Conservation (phyloP, 2,797 vertebrate species). For the Enteromius paludinosus region DNA sequence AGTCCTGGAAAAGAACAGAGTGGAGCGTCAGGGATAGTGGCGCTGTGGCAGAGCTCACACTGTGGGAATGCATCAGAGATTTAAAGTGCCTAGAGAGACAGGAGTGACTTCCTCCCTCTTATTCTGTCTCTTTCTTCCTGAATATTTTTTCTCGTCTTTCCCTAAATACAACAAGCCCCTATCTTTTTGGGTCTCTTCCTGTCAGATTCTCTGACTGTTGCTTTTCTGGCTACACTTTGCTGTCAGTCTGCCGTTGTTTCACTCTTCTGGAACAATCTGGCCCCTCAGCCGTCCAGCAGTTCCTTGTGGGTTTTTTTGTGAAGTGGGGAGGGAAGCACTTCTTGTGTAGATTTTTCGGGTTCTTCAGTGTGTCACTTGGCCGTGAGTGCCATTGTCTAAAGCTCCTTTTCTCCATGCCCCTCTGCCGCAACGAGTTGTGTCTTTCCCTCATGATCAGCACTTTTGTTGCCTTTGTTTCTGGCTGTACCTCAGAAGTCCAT, state of each 20-base stretch:
- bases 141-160: not conserved
- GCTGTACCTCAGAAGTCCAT: constrained; percentile 99
- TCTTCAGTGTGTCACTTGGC: constrained; percentile 96
- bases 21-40: constrained; percentile 37
- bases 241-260: constrained; percentile 36
- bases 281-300: constrained; percentile 85
- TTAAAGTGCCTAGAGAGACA: constrained; percentile 43
- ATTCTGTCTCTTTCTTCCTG: constrained; percentile 11
- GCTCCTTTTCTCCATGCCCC: constrained; percentile 86
- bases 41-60: constrained; percentile 30
- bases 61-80: constrained; percentile 50
- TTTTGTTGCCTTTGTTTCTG: constrained; percentile 99
- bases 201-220: constrained; percentile 27
- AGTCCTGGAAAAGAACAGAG: constrained; percentile 51
- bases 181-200: not conserved
- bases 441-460: constrained; percentile 99
- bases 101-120: constrained; percentile 35
- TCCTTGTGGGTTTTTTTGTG: constrained; percentile 84
- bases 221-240: constrained; percentile 22
- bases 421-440: constrained; percentile 92
- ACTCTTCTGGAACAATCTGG: constrained; percentile 5
- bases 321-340: constrained; percentile 87
- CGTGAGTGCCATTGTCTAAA: constrained; percentile 88
- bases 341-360: constrained; percentile 98
- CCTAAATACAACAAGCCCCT: constrained; percentile 3